These are phyloP conservation scores for Manis javanica DNA, from an alignment of 2,797 vertebrate genomes.

Conservation along the genomic window DNA sequence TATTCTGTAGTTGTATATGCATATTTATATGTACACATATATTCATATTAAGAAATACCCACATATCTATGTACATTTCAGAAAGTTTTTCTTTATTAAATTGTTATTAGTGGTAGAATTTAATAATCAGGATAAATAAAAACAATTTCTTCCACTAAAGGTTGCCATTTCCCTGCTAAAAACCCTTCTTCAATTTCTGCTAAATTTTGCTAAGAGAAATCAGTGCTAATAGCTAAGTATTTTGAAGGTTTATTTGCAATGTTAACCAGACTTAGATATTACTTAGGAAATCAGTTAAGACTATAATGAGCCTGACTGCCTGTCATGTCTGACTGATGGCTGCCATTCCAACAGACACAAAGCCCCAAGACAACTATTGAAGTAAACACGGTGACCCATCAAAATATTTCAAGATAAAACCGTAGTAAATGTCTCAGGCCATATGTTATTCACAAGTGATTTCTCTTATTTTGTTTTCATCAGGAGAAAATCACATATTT, in stretches of 20 bases:
- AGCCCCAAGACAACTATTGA: neutral
- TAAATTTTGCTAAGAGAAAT: slow-evolving; percentile 40
- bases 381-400: neutral
- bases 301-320: neutral
- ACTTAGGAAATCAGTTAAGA: slow-evolving; percentile 12
- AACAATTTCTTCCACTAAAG: neutral
- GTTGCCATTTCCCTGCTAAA: neutral
- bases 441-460: neutral
- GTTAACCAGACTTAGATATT: slow-evolving; percentile 43
- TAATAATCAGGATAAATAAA: neutral
- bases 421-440: neutral
- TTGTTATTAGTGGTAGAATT: neutral
- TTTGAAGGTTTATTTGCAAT: slow-evolving; percentile 51
- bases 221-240: neutral
- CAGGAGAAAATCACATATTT: slow-evolving; percentile 15
- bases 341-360: slow-evolving; percentile 46
- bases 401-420: slow-evolving; percentile 54
- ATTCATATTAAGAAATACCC: neutral
- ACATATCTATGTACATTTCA: neutral
- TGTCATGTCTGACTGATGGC: neutral
- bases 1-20: neutral
- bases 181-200: neutral
- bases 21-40: neutral
- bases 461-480: slow-evolving; percentile 28
- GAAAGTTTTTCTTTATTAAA: neutral